Conservation (phyloP, 2,888 invertebrate species). For the Pseudococcus viburni region DNA sequence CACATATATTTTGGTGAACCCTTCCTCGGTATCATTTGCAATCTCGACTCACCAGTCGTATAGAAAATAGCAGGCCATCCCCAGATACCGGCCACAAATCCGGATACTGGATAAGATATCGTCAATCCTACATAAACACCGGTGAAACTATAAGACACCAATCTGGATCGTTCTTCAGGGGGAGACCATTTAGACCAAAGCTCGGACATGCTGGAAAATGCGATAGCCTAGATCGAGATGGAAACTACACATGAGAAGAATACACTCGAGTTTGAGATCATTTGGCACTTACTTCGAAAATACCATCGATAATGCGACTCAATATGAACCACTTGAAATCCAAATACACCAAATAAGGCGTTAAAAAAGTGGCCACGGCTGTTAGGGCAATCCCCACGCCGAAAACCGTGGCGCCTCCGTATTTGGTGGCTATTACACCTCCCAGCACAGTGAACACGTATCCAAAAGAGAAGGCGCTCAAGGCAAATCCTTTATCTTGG, state of each 20-base stretch:
- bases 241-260: not conserved
- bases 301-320: conserved; percentile 29
- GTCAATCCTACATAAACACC: conserved; percentile 22
- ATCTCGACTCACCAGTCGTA: not conserved
- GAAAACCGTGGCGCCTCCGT: conserved; percentile 22
- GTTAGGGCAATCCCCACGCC: conserved; percentile 33
- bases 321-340: conserved; percentile 29
- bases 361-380: conserved; percentile 9
- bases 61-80: conserved; percentile 41
- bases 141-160: conserved; percentile 6
- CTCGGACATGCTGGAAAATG: conserved; percentile 10
- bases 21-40: not conserved
- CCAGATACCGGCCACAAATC: conserved; percentile 16
- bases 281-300: not conserved
- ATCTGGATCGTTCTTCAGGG: conserved; percentile 37
- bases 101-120: not conserved
- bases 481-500: conserved; percentile 10
- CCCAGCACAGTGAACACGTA: not conserved
- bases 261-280: too few species aligned
- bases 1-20: not conserved
- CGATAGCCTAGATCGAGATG: not conserved
- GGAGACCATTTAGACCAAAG: conserved; percentile 41
- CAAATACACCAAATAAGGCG: not conserved
- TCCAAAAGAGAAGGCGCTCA: conserved; percentile 42
- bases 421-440: not conserved